Evolutionary conservation across 2,888 invertebrate genomes (phyloP).

Genomic region (Epistrophe eligans): DNA sequence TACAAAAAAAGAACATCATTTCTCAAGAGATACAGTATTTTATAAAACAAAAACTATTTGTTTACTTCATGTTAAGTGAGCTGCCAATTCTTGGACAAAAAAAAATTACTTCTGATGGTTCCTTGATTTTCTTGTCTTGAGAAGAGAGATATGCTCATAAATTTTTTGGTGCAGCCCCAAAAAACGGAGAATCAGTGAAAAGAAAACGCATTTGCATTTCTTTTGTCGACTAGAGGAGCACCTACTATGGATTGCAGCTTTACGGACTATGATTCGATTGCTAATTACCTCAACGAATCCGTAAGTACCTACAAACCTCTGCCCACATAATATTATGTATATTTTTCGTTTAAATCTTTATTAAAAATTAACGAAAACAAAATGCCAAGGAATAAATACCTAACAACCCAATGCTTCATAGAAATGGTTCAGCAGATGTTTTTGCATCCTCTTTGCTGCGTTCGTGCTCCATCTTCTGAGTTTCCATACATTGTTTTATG

Average conservation of each 20-base stretch:
- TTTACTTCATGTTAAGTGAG: conserved; percentile 11
- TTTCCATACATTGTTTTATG: conserved; percentile 27
- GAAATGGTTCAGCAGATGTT: conserved; percentile 71
- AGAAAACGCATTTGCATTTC: conserved; percentile 75
- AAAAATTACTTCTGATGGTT: conserved; percentile 27
- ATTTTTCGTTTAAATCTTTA: neutral
- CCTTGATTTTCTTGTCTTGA: conserved; percentile 38
- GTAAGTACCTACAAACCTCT: conserved; percentile 55
- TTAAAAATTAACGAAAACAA: conserved; percentile 61
- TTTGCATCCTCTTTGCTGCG: conserved; percentile 66
- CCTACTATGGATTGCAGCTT: conserved; percentile 76
- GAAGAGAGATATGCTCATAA: conserved; percentile 38
- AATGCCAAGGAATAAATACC: conserved; percentile 32
- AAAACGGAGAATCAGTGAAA: conserved; percentile 55
- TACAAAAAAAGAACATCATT: conserved; percentile 8
- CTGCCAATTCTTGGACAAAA: neutral
- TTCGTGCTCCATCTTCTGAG: conserved; percentile 35
- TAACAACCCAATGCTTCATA: neutral
- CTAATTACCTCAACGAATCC: conserved; percentile 76
- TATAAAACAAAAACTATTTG: conserved; percentile 1
- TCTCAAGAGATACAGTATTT: neutral
- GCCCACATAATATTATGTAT: neutral
- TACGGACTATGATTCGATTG: conserved; percentile 76
- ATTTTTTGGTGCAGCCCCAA: conserved; percentile 45
- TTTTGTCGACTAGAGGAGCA: conserved; percentile 71